phyloP scores from a whole-genome alignment of 2,888 invertebrate genomes.

The Sacculina carcini region DNA sequence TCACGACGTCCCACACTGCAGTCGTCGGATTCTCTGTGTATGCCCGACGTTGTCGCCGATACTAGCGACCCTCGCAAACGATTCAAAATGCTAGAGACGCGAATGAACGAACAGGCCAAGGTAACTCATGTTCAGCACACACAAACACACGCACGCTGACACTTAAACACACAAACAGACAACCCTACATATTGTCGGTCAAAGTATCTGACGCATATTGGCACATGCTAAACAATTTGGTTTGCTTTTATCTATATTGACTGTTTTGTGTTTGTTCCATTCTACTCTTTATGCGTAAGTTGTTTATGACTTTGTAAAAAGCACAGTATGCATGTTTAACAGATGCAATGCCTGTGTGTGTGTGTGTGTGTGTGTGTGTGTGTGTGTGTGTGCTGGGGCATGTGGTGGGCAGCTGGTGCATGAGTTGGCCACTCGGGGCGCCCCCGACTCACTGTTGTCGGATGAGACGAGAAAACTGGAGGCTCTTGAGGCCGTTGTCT shows the following conservation, averaged over 20 bases:
- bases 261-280: no score
- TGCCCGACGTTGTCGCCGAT: conserved; percentile 16
- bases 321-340: no score
- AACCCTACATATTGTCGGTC: no score
- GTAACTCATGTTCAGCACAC: not conserved
- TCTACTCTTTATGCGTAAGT: no score
- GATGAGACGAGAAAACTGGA: conserved; percentile 71
- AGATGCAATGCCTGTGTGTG: no score
- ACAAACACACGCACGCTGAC: not conserved
- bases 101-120: conserved; percentile 90
- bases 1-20: not conserved
- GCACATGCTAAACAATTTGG: no score
- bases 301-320: no score
- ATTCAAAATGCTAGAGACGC: conserved; percentile 77
- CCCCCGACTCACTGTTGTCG: conserved; percentile 68
- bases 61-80: conserved; percentile 26
- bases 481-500: conserved; percentile 75
- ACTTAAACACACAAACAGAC: no score
- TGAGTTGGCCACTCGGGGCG: conserved; percentile 62
- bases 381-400: not conserved
- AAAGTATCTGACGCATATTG: no score
- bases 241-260: no score
- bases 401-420: conserved; percentile 38
- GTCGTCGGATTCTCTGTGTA: not conserved
- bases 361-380: not conserved